phyloP scores from a whole-genome alignment of 2,797 vertebrate genomes.

The Pteropus rufus region DNA sequence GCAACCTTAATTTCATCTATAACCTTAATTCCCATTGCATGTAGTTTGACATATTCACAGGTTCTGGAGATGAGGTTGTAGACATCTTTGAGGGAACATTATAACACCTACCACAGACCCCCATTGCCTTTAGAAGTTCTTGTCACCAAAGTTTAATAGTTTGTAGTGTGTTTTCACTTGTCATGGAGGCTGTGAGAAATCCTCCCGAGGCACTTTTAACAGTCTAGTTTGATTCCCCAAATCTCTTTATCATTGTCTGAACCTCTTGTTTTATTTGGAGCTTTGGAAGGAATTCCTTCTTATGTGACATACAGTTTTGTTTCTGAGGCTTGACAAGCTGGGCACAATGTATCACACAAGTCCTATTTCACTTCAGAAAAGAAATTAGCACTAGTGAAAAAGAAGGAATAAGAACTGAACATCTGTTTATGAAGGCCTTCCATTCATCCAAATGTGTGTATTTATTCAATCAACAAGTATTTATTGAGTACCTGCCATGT shows the following conservation, averaged over 20 bases:
- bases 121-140: background rate
- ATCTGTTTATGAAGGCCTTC: background rate
- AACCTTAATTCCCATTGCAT: background rate
- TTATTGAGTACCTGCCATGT: background rate
- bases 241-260: background rate
- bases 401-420: background rate
- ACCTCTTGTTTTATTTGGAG: background rate
- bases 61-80: background rate
- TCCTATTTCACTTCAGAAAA: background rate
- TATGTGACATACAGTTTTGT: background rate
- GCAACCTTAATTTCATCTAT: background rate
- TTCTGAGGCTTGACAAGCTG: background rate
- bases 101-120: background rate
- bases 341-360: background rate
- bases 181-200: background rate
- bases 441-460: background rate
- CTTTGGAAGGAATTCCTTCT: background rate
- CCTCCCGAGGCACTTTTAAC: background rate
- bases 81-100: background rate
- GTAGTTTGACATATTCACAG: background rate
- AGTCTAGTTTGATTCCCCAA: background rate
- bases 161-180: background rate
- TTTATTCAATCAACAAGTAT: background rate
- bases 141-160: background rate
- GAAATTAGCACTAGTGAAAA: background rate